Evolutionary conservation across 2,797 vertebrate species (phyloP).

Genomic region (Bucorvus abyssinicus): DNA sequence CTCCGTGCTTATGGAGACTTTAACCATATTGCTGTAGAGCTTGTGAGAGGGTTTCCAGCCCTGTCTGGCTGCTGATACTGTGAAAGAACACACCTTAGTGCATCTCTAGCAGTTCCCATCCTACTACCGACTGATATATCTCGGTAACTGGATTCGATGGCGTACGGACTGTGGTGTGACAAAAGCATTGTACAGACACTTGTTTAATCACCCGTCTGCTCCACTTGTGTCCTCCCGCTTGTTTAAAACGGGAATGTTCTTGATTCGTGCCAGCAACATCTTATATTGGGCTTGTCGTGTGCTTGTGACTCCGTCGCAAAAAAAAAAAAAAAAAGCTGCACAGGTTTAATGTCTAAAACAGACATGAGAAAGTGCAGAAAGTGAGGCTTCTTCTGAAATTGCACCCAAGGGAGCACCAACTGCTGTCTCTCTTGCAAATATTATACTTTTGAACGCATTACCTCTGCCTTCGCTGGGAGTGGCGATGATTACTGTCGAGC

Average conservation of each 20-base stretch:
- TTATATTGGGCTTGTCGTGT: neutral
- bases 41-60: neutral
- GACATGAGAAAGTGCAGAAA: neutral
- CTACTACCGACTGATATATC: neutral
- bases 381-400: neutral
- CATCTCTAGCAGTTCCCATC: neutral
- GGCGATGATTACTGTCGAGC: neutral
- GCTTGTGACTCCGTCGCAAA: neutral
- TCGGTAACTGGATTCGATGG: neutral
- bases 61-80: neutral
- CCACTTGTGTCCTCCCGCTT: neutral
- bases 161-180: neutral
- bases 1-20: neutral
- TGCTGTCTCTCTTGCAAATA: conserved; percentile 2
- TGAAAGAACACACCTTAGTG: neutral
- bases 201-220: neutral
- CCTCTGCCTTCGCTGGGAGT: neutral
- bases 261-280: neutral
- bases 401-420: neutral
- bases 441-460: neutral
- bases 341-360: no score
- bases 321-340: no score
- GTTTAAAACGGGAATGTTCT: neutral
- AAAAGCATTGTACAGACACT: neutral
- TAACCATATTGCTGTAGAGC: neutral